These are phyloP conservation scores for Grapholita molesta DNA, from an alignment of 1,140 invertebrate genomes.

Conservation along the genomic window DNA sequence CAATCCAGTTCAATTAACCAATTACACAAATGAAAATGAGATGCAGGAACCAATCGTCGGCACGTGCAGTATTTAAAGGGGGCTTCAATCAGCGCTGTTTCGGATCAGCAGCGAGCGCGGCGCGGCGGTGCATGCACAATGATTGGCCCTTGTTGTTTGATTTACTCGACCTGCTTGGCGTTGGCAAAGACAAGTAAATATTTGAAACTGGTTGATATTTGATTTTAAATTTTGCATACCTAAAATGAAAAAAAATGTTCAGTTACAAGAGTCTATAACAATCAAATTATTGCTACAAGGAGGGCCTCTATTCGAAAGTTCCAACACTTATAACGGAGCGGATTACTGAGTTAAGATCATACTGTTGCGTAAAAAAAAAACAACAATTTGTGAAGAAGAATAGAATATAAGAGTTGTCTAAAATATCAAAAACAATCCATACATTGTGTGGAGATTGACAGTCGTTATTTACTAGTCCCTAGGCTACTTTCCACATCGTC, in stretches of 20 bases:
- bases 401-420: too few relatives aligned
- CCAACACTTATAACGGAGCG: too few relatives aligned
- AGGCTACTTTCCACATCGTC: constrained; percentile 34
- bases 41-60: not conserved
- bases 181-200: not conserved
- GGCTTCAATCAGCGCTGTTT: not conserved
- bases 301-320: too few relatives aligned
- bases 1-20: too few relatives aligned
- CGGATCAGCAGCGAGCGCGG: constrained; percentile 15
- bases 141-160: constrained; percentile 62
- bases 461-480: not conserved
- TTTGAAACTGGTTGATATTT: not conserved
- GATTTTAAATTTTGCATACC: too few relatives aligned
- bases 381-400: too few relatives aligned
- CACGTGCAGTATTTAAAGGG: not conserved
- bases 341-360: too few relatives aligned
- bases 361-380: too few relatives aligned
- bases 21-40: not conserved
- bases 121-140: constrained; percentile 41
- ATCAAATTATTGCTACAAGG: too few relatives aligned
- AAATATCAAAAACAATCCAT: too few relatives aligned
- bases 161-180: constrained; percentile 52
- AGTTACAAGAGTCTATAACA: too few relatives aligned
- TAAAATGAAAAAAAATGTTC: too few relatives aligned
- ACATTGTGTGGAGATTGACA: not conserved